phyloP scores from a whole-genome alignment of 1,140 invertebrate genomes.

The Drosophila ohnishii region DNA sequence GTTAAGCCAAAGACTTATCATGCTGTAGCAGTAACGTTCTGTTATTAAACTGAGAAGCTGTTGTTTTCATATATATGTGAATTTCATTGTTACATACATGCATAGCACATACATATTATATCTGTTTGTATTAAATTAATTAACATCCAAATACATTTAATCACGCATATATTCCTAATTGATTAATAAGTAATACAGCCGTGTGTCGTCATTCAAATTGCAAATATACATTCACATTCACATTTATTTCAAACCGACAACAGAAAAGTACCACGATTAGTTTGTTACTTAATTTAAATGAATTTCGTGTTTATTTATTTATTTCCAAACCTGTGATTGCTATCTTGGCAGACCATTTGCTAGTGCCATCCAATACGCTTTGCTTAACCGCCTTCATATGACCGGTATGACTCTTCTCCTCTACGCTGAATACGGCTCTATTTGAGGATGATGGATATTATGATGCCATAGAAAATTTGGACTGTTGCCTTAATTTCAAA shows the following conservation, averaged over 20 bases:
- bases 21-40: background rate
- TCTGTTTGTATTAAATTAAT: constrained; percentile 11
- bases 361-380: constrained; percentile 99
- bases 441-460: constrained; percentile 52
- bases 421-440: constrained; percentile 97
- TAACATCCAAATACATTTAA: constrained; percentile 30
- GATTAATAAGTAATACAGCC: constrained; percentile 32
- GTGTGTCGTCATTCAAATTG: constrained; percentile 45
- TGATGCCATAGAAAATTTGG: constrained; percentile 31
- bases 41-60: background rate
- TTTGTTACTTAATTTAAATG: constrained; percentile 23
- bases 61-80: constrained; percentile 19
- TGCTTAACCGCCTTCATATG: constrained; percentile 99
- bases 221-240: constrained; percentile 58
- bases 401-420: constrained; percentile 95
- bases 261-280: constrained; percentile 38
- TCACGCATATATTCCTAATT: constrained; percentile 20
- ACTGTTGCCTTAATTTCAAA: constrained; percentile 8
- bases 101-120: constrained; percentile 29
- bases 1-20: constrained; percentile 3
- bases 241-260: constrained; percentile 35
- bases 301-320: constrained; percentile 61
- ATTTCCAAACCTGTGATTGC: constrained; percentile 96
- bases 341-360: constrained; percentile 99
- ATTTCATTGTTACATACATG: constrained; percentile 32